Conservation (phyloP, 1,140 invertebrate genomes). For the Caenorhabditis latens region DNA sequence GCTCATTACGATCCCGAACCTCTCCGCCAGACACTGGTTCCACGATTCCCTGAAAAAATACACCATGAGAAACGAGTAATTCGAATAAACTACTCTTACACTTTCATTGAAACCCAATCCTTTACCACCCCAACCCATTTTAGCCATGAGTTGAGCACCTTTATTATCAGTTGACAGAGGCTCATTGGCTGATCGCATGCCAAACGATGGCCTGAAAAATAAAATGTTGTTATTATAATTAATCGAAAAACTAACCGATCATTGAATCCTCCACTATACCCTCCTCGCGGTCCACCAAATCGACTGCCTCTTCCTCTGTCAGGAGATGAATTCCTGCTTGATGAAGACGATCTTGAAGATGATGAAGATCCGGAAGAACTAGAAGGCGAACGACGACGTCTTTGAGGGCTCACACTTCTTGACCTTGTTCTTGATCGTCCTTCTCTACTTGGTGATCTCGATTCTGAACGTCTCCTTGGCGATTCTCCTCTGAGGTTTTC, state of each 20-base stretch:
- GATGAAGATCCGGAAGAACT: slow-evolving; percentile 2
- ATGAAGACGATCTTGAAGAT: background rate
- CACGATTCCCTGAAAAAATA: slow-evolving; percentile 55
- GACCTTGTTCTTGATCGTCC: background rate
- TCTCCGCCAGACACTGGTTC: slow-evolving; percentile 61
- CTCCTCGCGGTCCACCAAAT: background rate
- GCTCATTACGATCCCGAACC: slow-evolving; percentile 50
- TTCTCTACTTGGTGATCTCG: slow-evolving; percentile 2
- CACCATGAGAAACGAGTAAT: background rate
- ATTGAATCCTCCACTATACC: background rate
- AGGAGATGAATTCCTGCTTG: slow-evolving; percentile 5
- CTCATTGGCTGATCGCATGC: background rate
- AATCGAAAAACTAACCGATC: background rate
- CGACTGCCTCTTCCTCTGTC: background rate
- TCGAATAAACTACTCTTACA: background rate
- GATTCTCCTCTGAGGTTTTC: slow-evolving; percentile 12
- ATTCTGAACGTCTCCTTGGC: background rate
- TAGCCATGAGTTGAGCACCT: slow-evolving; percentile 61
- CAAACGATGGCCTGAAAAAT: background rate
- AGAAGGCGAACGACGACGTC: background rate
- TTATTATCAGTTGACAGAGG: slow-evolving; percentile 60
- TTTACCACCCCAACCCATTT: slow-evolving; percentile 64
- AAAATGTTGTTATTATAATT: no score
- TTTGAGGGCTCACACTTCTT: background rate
- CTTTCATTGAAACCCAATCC: slow-evolving; percentile 59